Percentiles rank a stretch among this genome's conserved stretches.
These are phyloP conservation scores for Notamacropus eugenii DNA, from an alignment of 2,797 vertebrate genomes.

Conservation along the genomic window DNA sequence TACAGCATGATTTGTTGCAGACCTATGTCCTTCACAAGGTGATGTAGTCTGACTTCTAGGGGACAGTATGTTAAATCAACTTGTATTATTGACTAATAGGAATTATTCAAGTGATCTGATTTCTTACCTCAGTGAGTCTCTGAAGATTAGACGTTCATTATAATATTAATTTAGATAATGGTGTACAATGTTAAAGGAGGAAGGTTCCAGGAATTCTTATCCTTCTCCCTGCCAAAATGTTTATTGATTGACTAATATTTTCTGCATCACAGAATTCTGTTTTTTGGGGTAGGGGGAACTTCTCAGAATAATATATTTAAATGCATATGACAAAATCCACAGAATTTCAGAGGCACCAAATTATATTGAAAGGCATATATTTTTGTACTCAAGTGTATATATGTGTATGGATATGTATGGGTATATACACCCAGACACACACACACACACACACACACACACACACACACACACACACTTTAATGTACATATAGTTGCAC, in stretches of 20 bases:
- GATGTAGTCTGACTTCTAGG: background rate
- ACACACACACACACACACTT: too few relatives aligned
- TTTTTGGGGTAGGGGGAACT: too few relatives aligned
- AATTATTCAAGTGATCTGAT: background rate
- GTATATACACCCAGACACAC: too few relatives aligned
- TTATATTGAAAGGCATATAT: background rate
- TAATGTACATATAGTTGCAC: too few relatives aligned
- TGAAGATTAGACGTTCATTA: background rate
- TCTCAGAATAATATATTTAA: background rate
- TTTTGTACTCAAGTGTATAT: background rate
- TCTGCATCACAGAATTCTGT: background rate
- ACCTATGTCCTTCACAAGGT: background rate
- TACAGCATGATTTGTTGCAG: background rate
- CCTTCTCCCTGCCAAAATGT: background rate
- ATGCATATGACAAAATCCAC: background rate
- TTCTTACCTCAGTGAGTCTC: background rate
- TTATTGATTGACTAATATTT: background rate
- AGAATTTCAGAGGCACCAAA: background rate
- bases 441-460: too few relatives aligned
- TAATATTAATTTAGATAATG: background rate
- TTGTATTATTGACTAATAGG: background rate
- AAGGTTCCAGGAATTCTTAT: background rate
- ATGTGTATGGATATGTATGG: background rate
- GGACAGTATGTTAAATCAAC: background rate
- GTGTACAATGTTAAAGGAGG: background rate